A percentile compares a stretch with the other conserved stretches of the same genome.
Conservation (phyloP, 2,797 vertebrate species). For the Cossypha dichroa region DNA sequence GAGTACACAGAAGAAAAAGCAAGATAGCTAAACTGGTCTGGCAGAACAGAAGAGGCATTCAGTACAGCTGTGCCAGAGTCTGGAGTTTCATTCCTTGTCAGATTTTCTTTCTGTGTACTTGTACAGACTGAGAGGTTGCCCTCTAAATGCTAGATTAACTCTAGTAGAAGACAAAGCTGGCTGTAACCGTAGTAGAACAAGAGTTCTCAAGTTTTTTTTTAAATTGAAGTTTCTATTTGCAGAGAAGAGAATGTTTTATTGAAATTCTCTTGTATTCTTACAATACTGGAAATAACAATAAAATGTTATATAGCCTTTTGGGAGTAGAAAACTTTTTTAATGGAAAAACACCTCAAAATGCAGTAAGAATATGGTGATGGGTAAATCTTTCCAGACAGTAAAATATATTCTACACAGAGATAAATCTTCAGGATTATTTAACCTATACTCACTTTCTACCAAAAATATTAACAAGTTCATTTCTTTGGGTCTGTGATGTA, state of each 20-base stretch:
- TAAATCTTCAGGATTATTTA: neutral
- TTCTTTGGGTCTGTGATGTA: neutral
- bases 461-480: neutral
- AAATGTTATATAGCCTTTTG: neutral
- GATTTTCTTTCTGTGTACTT: constrained; percentile 22
- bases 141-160: constrained; percentile 19
- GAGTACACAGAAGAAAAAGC: neutral
- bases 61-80: constrained; percentile 1
- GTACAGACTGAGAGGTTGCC: neutral
- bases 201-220: neutral
- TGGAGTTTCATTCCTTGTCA: constrained; percentile 21
- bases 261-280: neutral
- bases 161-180: neutral
- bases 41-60: constrained; percentile 43
- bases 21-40: constrained; percentile 8
- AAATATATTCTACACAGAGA: neutral
- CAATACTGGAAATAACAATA: neutral
- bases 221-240: neutral
- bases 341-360: neutral
- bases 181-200: neutral
- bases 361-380: neutral
- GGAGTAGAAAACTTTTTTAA: neutral
- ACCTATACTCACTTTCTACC: neutral
- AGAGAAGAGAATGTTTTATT: neutral
- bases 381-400: neutral